Evolutionary conservation across 64 coral and sea anemone genomes (phyloP).

Genomic region (Pocillopora damicornis): DNA sequence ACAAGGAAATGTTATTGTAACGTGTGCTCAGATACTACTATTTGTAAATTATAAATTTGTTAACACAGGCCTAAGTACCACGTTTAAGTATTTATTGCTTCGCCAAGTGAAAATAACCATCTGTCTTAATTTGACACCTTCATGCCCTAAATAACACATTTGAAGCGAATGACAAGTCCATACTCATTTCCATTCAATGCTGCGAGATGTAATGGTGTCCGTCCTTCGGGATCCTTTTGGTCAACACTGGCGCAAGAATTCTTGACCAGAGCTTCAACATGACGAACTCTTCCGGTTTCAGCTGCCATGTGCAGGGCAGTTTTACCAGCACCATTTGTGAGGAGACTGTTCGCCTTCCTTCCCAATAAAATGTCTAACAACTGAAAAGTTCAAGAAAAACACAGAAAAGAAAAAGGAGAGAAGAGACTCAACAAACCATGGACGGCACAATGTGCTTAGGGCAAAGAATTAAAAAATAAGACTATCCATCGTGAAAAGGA

Average conservation of each 20-base stretch:
- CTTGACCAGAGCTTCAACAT: conserved; percentile 58
- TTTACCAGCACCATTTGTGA: conserved; percentile 53
- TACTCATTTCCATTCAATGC: conserved; percentile 77
- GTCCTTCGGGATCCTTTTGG: conserved; percentile 52
- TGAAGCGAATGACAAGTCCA: background rate
- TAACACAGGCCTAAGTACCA: too few relatives aligned
- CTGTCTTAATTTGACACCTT: background rate
- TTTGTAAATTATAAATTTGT: too few relatives aligned
- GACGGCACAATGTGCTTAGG: too few relatives aligned
- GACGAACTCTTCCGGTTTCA: conserved; percentile 33
- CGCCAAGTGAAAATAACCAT: background rate
- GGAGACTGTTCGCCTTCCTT: conserved; percentile 50
- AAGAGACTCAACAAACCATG: too few relatives aligned
- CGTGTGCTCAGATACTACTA: too few relatives aligned
- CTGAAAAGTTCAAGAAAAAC: conserved; percentile 11
- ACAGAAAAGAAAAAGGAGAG: background rate
- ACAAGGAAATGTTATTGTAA: background rate
- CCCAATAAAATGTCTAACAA: conserved; percentile 47
- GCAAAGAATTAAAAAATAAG: too few relatives aligned
- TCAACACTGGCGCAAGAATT: conserved; percentile 33
- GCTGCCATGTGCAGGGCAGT: conserved; percentile 81
- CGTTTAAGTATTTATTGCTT: too few relatives aligned
- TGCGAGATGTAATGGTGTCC: conserved; percentile 79
- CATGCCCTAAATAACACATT: too few relatives aligned
- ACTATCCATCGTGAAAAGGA: too few relatives aligned